phyloP scores from a whole-genome alignment of 2,113 vertebrate genomes.

The Tupaia chinensis region DNA sequence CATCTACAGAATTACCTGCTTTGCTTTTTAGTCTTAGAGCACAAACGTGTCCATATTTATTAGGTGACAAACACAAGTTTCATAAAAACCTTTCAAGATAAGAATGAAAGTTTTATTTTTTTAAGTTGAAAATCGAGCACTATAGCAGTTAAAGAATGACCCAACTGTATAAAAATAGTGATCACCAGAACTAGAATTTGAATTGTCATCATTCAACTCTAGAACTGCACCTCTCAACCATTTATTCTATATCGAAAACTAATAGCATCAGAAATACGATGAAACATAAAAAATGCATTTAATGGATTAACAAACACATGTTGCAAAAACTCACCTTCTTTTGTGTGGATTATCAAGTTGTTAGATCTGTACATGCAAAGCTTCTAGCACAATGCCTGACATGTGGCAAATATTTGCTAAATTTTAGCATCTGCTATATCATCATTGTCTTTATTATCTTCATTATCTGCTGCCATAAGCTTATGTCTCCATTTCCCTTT shows the following conservation, averaged over 20 bases:
- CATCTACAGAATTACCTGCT: too few species aligned
- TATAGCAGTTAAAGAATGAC: background rate
- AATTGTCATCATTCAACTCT: background rate
- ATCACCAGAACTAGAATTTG: background rate
- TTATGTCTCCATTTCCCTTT: background rate
- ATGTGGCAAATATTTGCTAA: background rate
- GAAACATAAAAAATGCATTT: background rate
- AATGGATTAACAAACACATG: background rate
- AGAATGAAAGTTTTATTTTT: background rate
- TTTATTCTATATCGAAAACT: background rate
- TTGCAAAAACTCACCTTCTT: background rate
- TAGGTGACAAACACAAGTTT: background rate
- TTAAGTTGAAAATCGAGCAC: background rate
- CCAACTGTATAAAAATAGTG: background rate
- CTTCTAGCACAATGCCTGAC: background rate
- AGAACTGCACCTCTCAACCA: background rate
- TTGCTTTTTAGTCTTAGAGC: too few species aligned
- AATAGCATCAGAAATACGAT: background rate
- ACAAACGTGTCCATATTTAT: background rate
- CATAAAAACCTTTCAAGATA: background rate
- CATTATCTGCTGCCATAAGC: background rate
- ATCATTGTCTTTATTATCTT: constrained; percentile 12
- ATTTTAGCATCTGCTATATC: background rate
- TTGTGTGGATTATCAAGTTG: background rate
- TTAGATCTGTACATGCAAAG: background rate